Conservation (phyloP, 2,888 invertebrate genomes). For the Stenichneumon culpator region DNA sequence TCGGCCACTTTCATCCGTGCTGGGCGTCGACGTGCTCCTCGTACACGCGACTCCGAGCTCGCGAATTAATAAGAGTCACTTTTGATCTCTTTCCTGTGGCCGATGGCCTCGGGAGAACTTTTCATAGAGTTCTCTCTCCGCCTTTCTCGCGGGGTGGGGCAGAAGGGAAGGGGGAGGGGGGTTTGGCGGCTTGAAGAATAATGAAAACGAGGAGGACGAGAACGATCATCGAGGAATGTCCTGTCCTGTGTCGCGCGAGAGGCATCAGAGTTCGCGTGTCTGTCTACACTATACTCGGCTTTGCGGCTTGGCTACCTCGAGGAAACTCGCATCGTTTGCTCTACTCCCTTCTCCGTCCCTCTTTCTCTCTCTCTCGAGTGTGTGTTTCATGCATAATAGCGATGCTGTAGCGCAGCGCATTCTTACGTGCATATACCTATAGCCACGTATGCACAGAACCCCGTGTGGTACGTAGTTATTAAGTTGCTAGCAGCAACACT, state of each 20-base stretch:
- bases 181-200: conserved; percentile 31
- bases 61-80: conserved; percentile 25
- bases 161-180: background rate
- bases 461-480: conserved; percentile 66
- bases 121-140: conserved; percentile 6
- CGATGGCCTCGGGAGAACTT: conserved; percentile 27
- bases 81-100: conserved; percentile 52
- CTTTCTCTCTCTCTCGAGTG: conserved; percentile 10
- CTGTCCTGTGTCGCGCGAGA: conserved; percentile 58
- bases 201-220: conserved; percentile 66
- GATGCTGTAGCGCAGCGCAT: conserved; percentile 60
- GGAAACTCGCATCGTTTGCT: conserved; percentile 68
- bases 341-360: conserved; percentile 40
- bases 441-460: conserved; percentile 29
- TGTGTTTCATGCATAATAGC: conserved; percentile 64
- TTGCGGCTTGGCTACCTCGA: conserved; percentile 39
- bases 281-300: conserved; percentile 30
- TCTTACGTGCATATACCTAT: conserved; percentile 56
- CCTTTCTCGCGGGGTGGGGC: background rate
- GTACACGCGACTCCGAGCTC: conserved; percentile 19
- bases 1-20: conserved; percentile 40
- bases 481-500: conserved; percentile 67
- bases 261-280: conserved; percentile 65
- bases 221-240: conserved; percentile 71
- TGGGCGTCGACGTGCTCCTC: conserved; percentile 47